Evolutionary conservation across 1,140 invertebrate species (phyloP).

Genomic region (Monomorium pharaonis): DNA sequence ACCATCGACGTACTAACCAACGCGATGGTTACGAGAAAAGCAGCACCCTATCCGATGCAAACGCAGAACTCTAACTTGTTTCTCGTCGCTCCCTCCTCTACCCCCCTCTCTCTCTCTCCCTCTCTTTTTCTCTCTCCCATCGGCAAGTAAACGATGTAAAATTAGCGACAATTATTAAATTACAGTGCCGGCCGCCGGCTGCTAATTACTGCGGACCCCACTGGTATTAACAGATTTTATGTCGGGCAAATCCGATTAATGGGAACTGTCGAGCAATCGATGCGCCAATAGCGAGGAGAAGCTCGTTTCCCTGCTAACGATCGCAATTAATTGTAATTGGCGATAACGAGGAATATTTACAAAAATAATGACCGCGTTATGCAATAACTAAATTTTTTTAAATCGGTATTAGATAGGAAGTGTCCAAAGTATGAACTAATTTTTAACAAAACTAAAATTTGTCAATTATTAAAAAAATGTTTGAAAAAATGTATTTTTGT

Average conservation of each 20-base stretch:
- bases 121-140: neutral
- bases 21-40: conserved; percentile 45
- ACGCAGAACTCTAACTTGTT: conserved; percentile 4
- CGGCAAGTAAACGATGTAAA: conserved; percentile 66
- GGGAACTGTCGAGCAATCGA: conserved; percentile 38
- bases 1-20: conserved; percentile 59
- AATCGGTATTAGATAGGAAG: neutral
- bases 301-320: conserved; percentile 37
- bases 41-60: neutral
- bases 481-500: neutral
- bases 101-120: neutral
- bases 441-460: neutral
- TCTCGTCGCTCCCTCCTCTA: neutral
- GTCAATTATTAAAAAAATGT: too few relatives aligned
- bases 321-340: conserved; percentile 36
- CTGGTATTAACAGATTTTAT: conserved; percentile 67
- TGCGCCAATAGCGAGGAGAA: conserved; percentile 1
- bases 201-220: conserved; percentile 60
- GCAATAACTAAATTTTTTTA: neutral
- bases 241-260: conserved; percentile 65
- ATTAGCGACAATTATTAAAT: conserved; percentile 70
- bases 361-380: conserved; percentile 15
- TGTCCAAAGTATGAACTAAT: neutral
- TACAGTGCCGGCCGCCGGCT: conserved; percentile 57
- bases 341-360: conserved; percentile 32